A percentile compares a stretch with the other conserved stretches of the same genome.
Evolutionary conservation across 2,113 vertebrate genomes (phyloP).

Genomic region (Myodes glareolus): DNA sequence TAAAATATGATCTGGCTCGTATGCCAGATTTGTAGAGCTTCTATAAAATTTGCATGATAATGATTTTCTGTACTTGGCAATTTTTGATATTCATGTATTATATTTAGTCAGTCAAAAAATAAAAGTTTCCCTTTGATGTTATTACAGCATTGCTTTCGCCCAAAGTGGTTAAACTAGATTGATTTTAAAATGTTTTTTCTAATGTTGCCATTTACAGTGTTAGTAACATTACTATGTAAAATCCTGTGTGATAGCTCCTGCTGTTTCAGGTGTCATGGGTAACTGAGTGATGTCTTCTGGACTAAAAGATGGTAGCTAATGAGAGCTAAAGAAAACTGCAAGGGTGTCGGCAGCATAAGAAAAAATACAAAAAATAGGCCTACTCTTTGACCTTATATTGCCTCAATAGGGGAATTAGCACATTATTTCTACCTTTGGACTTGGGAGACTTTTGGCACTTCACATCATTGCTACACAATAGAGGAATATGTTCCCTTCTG

Average conservation of each 20-base stretch:
- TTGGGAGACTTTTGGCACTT: slow-evolving; percentile 20
- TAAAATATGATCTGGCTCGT: slow-evolving; percentile 75
- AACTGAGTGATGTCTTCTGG: slow-evolving; percentile 32
- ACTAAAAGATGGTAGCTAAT: background rate
- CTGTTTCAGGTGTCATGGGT: background rate
- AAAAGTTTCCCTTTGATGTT: slow-evolving; percentile 71
- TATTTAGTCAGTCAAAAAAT: slow-evolving; percentile 73
- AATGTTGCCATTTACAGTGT: slow-evolving; percentile 26
- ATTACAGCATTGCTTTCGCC: slow-evolving; percentile 73
- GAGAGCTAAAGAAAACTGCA: slow-evolving; percentile 43
- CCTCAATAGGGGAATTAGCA: slow-evolving; percentile 36
- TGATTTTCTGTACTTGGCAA: slow-evolving; percentile 78
- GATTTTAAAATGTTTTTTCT: slow-evolving; percentile 74
- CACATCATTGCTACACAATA: slow-evolving; percentile 4
- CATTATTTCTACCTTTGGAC: slow-evolving; percentile 49
- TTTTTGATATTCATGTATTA: slow-evolving; percentile 72
- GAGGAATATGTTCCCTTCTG: slow-evolving; percentile 34
- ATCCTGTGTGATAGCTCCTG: slow-evolving; percentile 10
- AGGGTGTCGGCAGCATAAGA: background rate
- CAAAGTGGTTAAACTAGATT: slow-evolving; percentile 71
- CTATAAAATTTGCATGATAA: slow-evolving; percentile 51
- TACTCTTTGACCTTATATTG: background rate
- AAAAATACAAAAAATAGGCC: slow-evolving; percentile 31
- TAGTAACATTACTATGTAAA: slow-evolving; percentile 37
- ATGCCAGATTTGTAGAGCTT: slow-evolving; percentile 72